These are phyloP conservation scores for Varecia variegata DNA, from an alignment of 2,797 vertebrate species.

Conservation along the genomic window DNA sequence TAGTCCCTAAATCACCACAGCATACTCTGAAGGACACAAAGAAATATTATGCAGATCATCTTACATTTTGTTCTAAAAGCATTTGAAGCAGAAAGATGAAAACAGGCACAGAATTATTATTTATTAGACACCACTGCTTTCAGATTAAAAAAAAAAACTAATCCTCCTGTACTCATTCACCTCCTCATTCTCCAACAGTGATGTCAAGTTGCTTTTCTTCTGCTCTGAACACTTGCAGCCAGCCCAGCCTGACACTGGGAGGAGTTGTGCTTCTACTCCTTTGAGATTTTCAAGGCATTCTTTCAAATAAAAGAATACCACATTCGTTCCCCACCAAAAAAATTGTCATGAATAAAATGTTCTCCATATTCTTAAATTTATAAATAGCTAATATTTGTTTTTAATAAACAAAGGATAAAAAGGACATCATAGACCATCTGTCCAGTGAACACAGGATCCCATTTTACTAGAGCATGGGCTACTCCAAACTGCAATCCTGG, in stretches of 20 bases:
- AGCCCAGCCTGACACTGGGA: neutral
- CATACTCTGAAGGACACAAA: neutral
- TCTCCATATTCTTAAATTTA: neutral
- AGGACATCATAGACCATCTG: neutral
- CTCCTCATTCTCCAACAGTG: neutral
- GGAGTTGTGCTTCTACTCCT: neutral
- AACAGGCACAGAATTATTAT: neutral
- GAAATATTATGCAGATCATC: neutral
- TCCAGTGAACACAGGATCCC: neutral
- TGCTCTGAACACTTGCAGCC: neutral
- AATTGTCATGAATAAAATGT: neutral
- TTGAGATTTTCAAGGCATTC: neutral
- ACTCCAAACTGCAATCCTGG: too few species aligned
- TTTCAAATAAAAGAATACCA: neutral
- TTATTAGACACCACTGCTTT: neutral
- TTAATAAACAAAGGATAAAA: neutral
- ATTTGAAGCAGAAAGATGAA: neutral
- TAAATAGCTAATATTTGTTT: neutral
- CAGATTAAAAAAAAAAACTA: neutral
- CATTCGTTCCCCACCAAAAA: neutral
- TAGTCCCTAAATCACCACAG: neutral
- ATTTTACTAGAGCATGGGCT: neutral
- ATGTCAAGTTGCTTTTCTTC: neutral
- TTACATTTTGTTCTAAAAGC: neutral
- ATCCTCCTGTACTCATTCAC: neutral